Evolutionary conservation across 1,140 invertebrate genomes (phyloP), one percentile per base, ranked within the genome.

Genomic region (Zaprionus gabonicus): DNA sequence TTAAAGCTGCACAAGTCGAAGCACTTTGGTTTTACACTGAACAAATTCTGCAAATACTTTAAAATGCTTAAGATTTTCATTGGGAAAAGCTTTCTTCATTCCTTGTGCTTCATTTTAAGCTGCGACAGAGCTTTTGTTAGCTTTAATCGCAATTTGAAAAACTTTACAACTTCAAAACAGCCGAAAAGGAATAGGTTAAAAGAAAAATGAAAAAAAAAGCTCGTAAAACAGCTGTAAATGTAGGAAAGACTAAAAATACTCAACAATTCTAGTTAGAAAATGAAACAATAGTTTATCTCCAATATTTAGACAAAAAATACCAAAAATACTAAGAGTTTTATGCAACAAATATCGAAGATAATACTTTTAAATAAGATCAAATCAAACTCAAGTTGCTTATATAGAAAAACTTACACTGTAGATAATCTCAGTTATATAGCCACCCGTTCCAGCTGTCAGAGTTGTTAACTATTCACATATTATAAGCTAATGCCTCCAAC

Each of bases 401-500:
- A 31, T 31, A 31, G 28, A 44, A 44, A 17, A 7, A 17, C 2
- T 17, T 3, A 31, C 9, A 10, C 0, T 31, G 9, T 1, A n/a
- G n/a, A 7, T 44, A 17, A 38, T 38, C 36, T 0, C 4, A 38
- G 4, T 38, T 46, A 17, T 10, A 46, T 17, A 17, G n/a, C n/a
- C 7, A 46, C 9, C n/a, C 9, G 3, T 17, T 13, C 3, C 10
- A 51, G 46, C 4, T 25, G 10, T 4, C 4, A 5, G 4, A 25
- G 20, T 13, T 51, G 46, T 12, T 51, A 51, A 51, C 46, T 51
- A 51, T 20, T 23, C 46, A 20, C 46, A 51, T 25, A 51, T 51
- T 51, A 34, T 34, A 51, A 51, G 46, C 46, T 20, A 20, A 51
- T 44, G 6, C 38, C 13, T 15, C 15, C 38, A 3, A 15, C 15